Base-by-base conservation (phyloP, 35 echinoderm and acorn worm species). In the Holothuria glaberrima region DNA sequence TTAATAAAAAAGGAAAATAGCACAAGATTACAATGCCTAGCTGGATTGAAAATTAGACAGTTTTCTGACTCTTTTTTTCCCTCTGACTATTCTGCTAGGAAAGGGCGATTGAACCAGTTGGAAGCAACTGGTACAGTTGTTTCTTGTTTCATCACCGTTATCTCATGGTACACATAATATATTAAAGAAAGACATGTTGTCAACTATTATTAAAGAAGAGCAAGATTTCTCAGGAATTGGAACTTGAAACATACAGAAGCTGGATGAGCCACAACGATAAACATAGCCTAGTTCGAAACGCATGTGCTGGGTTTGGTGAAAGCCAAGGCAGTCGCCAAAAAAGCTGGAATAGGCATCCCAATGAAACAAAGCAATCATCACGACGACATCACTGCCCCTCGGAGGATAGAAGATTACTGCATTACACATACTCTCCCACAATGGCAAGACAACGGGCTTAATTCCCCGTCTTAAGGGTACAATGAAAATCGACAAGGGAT, bases 291-390 rank as follows among this genome's bases (percentile, higher is more conserved):
- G 63, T 5, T 67, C 63, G 16, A 30, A 16, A 67, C 3, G 63
- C 63, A 67, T 67, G 4, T 16, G 63, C 4, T 30, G 63, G 21
- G 4, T 16, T 67, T 67, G 63, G 63, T 67, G 63, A 67, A 67
- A 67, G 63, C 63, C 63, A 67, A 67, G 63, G 21, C 63, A 67
- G 63, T 67, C 29, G 63, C 63, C 63, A 16, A 67, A 67, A 67
- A 67, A 67, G 63, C 63, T 67, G 63, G 63, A 67, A 67, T 67
- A 22, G 21, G 29, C 21, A 67, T 67, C 21, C 63, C 63, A 16
- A 67, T 30, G 16, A 4, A 30, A 67, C 63, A 16, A 16, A 67
- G 63, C 63, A 67, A 16, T 22, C n/a, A 16, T 30, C 63, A 67
- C 63, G 63, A 30, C 63, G 63, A 67, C 4, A 67, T 22, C 63